Base-by-base conservation (phyloP, 2,888 invertebrate species). In the Dynastes tityus region DNA sequence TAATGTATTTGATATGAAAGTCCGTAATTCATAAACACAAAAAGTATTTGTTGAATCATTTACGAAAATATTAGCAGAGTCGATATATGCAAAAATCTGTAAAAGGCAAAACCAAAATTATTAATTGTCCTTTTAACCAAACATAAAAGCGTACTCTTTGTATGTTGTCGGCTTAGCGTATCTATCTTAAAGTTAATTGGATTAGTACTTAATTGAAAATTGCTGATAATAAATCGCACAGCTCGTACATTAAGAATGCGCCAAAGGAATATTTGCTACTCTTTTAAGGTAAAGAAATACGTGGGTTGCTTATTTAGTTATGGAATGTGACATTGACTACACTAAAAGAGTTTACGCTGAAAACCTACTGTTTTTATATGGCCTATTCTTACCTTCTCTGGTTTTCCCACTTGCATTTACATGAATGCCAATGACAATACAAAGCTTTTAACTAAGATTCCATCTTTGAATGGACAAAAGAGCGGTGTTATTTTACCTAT, bases 191-290 rank as follows among this genome's bases (percentile, higher is more conserved):
- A 53, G 53, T 71, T 71, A 71, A 71, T 71, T 71, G 71, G 71
- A 71, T 71, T 71, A 53, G 55, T 53, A 32, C 53, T 71, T 71
- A 55, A 71, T 71, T 71, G 71, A 71, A 71, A 71, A 71, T 71
- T 55, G 16, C 55, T 55, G 71, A 37, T 71, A 32, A 71, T 71
- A 71, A 71, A 71, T 71, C 53, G 49, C 71, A 8, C 9, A 16
- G 71, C 53, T 55, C 22, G 55, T 71, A 16, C 71, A 16, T 55
- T 55, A 37, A 32, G 65, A 65, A 65, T 65, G 40, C 40, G 65
- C 40, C 65, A 37, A 65, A 65, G 65, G 65, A 37, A 65, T 65
- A 68, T 53, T 37, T 71, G 71, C 55, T 53, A 55, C 71, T 71
- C 71, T 11, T 32, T 71, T 71, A 58, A 71, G 71, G 71, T 53